A percentile compares a stretch with the other conserved stretches of the same genome.
Conservation (phyloP, 2,888 invertebrate species). For the Rotaria socialis region DNA sequence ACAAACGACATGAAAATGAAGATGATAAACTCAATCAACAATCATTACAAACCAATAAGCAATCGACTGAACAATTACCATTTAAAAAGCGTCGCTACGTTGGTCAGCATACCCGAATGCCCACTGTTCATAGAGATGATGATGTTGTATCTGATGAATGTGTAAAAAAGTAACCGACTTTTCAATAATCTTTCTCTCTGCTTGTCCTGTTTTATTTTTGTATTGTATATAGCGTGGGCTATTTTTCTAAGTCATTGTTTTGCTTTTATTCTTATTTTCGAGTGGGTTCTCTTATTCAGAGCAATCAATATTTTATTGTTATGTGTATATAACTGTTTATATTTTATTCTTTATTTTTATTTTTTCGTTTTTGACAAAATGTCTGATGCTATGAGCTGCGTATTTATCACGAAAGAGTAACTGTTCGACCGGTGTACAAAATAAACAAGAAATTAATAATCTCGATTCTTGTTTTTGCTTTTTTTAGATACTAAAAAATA, state of each 20-base stretch:
- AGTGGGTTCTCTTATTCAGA: background rate
- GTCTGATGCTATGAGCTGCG: constrained; percentile 6
- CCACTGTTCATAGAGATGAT: background rate
- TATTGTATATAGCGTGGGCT: background rate
- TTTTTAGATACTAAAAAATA: background rate
- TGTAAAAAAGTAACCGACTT: background rate
- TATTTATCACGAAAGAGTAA: constrained; percentile 11
- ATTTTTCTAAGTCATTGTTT: constrained; percentile 21
- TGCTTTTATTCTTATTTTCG: background rate
- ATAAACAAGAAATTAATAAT: constrained; percentile 18
- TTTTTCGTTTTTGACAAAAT: background rate
- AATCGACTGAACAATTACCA: background rate
- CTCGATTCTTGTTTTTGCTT: background rate
- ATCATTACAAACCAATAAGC: background rate
- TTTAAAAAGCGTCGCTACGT: constrained; percentile 21
- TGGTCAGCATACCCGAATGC: background rate
- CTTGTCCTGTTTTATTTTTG: background rate
- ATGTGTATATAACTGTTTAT: background rate
- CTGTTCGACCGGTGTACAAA: background rate
- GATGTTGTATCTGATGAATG: background rate
- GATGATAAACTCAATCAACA: background rate
- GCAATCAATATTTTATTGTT: constrained; percentile 15
- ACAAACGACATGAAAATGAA: background rate
- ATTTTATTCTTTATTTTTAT: background rate
- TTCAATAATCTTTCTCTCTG: background rate